Evolutionary conservation across 1,140 invertebrate species (phyloP), one percentile per base, ranked within the genome.

Genomic region (Zaprionus nigranus): DNA sequence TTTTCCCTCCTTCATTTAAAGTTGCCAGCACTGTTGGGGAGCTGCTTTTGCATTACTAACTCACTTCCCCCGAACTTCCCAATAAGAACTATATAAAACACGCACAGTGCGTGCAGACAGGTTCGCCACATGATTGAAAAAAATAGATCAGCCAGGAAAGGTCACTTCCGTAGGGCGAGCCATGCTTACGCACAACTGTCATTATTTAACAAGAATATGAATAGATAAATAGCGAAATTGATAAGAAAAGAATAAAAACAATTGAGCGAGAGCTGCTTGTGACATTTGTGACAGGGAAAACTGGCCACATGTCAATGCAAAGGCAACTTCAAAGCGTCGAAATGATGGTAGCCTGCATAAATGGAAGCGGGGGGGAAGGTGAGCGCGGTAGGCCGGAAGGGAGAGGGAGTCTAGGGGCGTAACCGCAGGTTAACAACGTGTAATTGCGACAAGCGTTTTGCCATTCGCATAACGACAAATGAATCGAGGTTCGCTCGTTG

Each of bases 221-320:
- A 43, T 36, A 60, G 34, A 60, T 59, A 54, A 54, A 28, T 22
- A 74, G 51, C 77, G 34, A 66, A 68, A 59, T 56, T 66, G 78
- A 80, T 76, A 80, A 77, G 69, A 53, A 67, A 57, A 36, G 5
- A 26, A 30, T 43, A 63, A 17, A 40, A 58, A 30, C n/a, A 26
- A 59, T 20, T 13, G 59, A 13, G 36, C n/a, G 51, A 17, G 46
- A 60, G 36, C 26, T 65, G 63, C 62, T 28, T 36, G 64, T 40
- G 56, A 68, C 56, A 74, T 30, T 53, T 68, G 46, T 67, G 57
- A 68, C 54, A 57, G 58, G 51, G 81, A 83, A 84, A 87, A 84
- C 81, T 81, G 75, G 73, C 84, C 84, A 87, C 84, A 87, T 88
- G 81, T 87, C 84, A 84, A 87, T 81, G 84, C 74, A 84, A 78